A percentile compares a stretch with the other conserved stretches of the same genome.
These are phyloP conservation scores for Pristionchus maxplancki DNA, from an alignment of 2,888 invertebrate species.

Conservation along the genomic window DNA sequence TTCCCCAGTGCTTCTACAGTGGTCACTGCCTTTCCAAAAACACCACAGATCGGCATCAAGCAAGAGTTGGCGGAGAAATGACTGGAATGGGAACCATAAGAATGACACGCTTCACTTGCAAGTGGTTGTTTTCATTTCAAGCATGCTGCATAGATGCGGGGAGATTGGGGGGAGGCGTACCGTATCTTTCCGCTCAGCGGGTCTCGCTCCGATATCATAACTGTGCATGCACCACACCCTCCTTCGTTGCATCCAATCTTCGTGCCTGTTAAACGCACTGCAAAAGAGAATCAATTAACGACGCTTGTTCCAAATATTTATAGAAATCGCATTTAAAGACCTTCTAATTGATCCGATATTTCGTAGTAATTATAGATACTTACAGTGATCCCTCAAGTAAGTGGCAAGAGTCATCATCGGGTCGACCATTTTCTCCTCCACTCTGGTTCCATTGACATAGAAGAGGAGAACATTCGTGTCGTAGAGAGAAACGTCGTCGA, in stretches of 20 bases:
- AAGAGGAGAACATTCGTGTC: slow-evolving; percentile 67
- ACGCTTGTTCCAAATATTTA: too few species aligned
- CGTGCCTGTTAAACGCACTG: slow-evolving; percentile 74
- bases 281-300: too few species aligned
- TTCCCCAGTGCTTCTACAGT: slow-evolving; percentile 95
- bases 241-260: slow-evolving; percentile 80
- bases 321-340: too few species aligned
- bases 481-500: slow-evolving; percentile 54
- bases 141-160: too few species aligned
- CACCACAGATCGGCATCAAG: slow-evolving; percentile 88
- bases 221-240: slow-evolving; percentile 80
- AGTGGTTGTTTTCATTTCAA: too few species aligned
- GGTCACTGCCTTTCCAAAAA: slow-evolving; percentile 91
- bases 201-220: slow-evolving; percentile 76
- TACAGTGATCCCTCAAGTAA: slow-evolving; percentile 72
- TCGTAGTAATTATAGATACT: slow-evolving; percentile 53
- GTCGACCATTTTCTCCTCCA: slow-evolving; percentile 70
- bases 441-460: slow-evolving; percentile 73
- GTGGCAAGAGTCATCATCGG: slow-evolving; percentile 72
- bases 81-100: slow-evolving; percentile 54
- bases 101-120: neutral
- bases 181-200: slow-evolving; percentile 60
- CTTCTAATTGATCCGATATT: too few species aligned
- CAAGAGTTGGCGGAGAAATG: slow-evolving; percentile 87
- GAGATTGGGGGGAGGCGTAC: too few species aligned